Percentiles rank a stretch among this genome's conserved stretches.
Conservation (phyloP, 1,140 invertebrate species). For the Diorhabda carinulata region DNA sequence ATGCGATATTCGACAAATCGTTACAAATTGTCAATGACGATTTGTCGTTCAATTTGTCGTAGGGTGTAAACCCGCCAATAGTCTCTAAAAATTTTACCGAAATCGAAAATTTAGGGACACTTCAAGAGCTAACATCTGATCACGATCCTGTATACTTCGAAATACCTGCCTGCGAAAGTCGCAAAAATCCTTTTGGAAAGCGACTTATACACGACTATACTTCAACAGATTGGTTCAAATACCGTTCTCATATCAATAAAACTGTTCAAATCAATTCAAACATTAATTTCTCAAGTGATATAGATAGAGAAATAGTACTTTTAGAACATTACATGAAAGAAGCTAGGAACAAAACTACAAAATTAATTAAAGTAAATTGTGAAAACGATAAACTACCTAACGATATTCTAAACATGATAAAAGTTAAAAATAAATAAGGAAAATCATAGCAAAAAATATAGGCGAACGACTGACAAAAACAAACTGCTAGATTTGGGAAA, state of each 20-base stretch:
- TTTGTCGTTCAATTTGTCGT: too few species aligned
- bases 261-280: not conserved
- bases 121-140: not conserved
- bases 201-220: too few species aligned
- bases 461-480: not conserved
- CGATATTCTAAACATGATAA: not conserved
- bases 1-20: too few species aligned
- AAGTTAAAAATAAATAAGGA: not conserved
- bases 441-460: not conserved
- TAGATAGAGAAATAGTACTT: not conserved
- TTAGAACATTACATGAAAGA: not conserved
- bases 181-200: too few species aligned
- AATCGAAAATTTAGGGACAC: not conserved
- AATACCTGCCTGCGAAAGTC: too few species aligned
- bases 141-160: too few species aligned
- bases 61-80: too few species aligned
- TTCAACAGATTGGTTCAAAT: not conserved
- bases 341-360: not conserved
- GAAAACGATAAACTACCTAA: not conserved
- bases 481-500: not conserved
- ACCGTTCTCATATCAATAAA: conserved; percentile 4
- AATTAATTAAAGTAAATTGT: not conserved
- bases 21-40: too few species aligned
- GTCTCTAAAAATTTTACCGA: conserved; percentile 5
- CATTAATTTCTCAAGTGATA: not conserved